Evolutionary conservation across 53 echinoderm and acorn worm species (phyloP), one percentile per base, ranked within the genome.

Genomic region (Crossaster papposus): DNA sequence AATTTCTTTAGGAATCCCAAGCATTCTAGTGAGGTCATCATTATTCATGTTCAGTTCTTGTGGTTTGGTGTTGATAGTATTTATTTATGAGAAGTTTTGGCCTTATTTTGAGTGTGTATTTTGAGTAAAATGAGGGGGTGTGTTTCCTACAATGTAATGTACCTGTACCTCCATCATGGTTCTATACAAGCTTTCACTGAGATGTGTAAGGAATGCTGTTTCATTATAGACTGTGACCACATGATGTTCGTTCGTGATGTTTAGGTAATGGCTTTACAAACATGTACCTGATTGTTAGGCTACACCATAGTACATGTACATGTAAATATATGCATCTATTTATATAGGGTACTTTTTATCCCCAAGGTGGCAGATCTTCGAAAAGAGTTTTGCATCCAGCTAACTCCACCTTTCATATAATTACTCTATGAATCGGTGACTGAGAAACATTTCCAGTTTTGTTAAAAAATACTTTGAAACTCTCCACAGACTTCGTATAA

Each of bases 141-240:
- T 38, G 36, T 20, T 54, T 26, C 6, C 1, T 53, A 63, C 15
- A n/a, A n/a, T n/a, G n/a, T n/a, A n/a, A n/a, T n/a, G n/a, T n/a
- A n/a, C n/a, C n/a, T n/a, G n/a, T n/a, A n/a, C n/a, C n/a, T n/a
- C n/a, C n/a, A n/a, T n/a, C n/a, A n/a, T n/a, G n/a, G n/a, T n/a
- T n/a, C n/a, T n/a, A n/a, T 51, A 11, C 26, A 62, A 36, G 87
- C 58, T 55, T 55, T 36, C 62, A 76, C 65, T 81, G 58, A 83
- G 75, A 74, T 36, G 36, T 80, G 51, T 78, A 18, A 54, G 87
- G 87, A 87, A 87, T 87, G 87, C 87, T 77, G 29, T 75, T 80
- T 87, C 87, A 87, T 87, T 87, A n/a, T n/a, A n/a, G 87, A 87
- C 77, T 58, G 38, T n/a, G n/a, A n/a, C n/a, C n/a, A n/a, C n/a